Base-by-base conservation (phyloP, 2,888 invertebrate species). In the Netelia fuscicornis region DNA sequence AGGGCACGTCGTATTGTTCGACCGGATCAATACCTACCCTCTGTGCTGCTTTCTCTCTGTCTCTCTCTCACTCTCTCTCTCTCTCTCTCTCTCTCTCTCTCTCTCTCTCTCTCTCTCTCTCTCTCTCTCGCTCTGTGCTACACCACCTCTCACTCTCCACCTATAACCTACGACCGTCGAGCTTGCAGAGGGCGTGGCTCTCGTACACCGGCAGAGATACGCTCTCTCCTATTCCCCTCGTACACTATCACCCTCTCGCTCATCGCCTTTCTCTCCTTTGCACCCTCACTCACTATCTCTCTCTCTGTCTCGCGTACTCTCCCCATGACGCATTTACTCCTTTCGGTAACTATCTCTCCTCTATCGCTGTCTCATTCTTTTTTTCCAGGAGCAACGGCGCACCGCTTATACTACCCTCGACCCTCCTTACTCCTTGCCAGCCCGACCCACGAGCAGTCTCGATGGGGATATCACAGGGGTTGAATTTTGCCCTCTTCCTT, bases 101-200 rank as follows among this genome's bases (percentile, higher is more conserved):
- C 62, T 70, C 42, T 54, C 67, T 56, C 56, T 44, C 60, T 74
- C 60, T 1, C 20, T 64, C 70, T 54, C 71, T 62, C 79, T 42
- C 64, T 54, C 60, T 8, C 62, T 74, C 20, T 70, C 74, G 58
- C 75, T 65, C 78, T 48, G 56, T 74, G 67, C 68, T 54, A 85
- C 79, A 68, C 83, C 56, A 79, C 80, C 85, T 81, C 84, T 78
- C 81, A 44, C 86, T 85, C 86, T 77, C 82, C 89, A 90, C 90
- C 92, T 92, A 91, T 91, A 91, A 91, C 90, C 92, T 90, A 91
- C 91, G 90, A 90, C 89, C 89, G 89, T 89, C 89, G 90, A 91
- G 92, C 92, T 91, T 90, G 88, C 88, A 90, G 92, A 92, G 93
- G 93, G 93, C 93, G 93, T 93, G 93, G 93, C 92, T 88, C 92